These are phyloP conservation scores for Gobionotothen gibberifrons DNA, from an alignment of 2,797 vertebrate genomes.

Conservation along the genomic window DNA sequence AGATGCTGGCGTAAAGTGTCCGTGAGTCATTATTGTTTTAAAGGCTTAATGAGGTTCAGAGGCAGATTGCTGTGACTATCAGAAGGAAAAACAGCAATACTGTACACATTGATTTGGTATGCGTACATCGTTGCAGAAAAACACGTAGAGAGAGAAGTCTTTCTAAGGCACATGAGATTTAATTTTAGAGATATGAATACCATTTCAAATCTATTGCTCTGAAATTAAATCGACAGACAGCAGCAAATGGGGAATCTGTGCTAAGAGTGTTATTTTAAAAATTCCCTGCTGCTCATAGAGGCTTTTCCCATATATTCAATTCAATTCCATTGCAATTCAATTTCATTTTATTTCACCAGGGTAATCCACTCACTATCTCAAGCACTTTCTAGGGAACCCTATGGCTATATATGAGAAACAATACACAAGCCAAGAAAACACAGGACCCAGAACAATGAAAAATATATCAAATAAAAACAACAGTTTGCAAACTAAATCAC, in stretches of 20 bases:
- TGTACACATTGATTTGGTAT: constrained; percentile 63
- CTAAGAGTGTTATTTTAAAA: constrained; percentile 57
- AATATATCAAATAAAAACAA: constrained; percentile 36
- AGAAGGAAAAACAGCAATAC: constrained; percentile 37
- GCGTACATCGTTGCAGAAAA: constrained; percentile 52
- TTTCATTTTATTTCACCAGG: constrained; percentile 55
- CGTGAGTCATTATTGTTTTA: constrained; percentile 11
- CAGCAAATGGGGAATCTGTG: constrained; percentile 54
- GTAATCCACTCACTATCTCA: constrained; percentile 47
- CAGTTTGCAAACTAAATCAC: constrained; percentile 1
- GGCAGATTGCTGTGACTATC: constrained; percentile 44
- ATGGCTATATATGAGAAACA: constrained; percentile 30
- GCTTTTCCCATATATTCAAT: constrained; percentile 47
- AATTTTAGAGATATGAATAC: constrained; percentile 80
- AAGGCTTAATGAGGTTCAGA: constrained; percentile 47
- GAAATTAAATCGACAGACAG: constrained; percentile 67
- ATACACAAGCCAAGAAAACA: constrained; percentile 13
- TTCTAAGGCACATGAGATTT: constrained; percentile 73
- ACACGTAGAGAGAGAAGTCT: constrained; percentile 59
- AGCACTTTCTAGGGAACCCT: constrained; percentile 12
- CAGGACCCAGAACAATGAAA: constrained; percentile 17
- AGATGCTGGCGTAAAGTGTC: constrained; percentile 15
- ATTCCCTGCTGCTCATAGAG: constrained; percentile 39
- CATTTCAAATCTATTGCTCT: constrained; percentile 60
- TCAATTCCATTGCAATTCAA: constrained; percentile 58